Evolutionary conservation across 2,113 vertebrate genomes (phyloP).

Genomic region (Orcinus orca): DNA sequence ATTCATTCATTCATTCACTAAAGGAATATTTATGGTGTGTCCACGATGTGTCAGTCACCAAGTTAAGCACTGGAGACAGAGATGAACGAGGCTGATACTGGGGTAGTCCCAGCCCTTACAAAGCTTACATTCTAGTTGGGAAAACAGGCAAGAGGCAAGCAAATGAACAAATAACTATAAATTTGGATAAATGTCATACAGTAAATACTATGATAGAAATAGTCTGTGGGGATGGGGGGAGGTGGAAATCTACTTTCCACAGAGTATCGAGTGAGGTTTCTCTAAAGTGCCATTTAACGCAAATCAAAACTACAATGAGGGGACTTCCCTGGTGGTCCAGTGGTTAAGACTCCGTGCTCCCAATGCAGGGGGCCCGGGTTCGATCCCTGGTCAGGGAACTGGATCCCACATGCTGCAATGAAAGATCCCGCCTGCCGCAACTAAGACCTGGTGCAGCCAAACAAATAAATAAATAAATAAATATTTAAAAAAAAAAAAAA

Average conservation of each 20-base stretch:
- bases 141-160: not conserved
- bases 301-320: not conserved
- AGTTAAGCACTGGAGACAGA: not conserved
- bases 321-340: too few relatives aligned
- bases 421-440: too few relatives aligned
- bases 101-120: not conserved
- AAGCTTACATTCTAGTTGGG: not conserved
- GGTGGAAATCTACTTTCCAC: not conserved
- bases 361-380: too few relatives aligned
- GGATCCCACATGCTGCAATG: too few relatives aligned
- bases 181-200: not conserved
- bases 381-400: too few relatives aligned
- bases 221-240: too few relatives aligned
- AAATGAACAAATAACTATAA: constrained; percentile 1
- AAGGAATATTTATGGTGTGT: not conserved
- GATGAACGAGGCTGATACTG: not conserved
- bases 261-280: not conserved
- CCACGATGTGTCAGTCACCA: not conserved
- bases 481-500: not conserved
- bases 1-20: constrained; percentile 4
- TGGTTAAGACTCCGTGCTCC: too few relatives aligned
- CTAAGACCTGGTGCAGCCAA: too few relatives aligned
- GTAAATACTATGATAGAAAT: not conserved
- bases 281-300: not conserved
- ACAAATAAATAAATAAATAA: too few relatives aligned